A percentile compares a stretch with the other conserved stretches of the same genome.
phyloP scores from a whole-genome alignment of 1,140 invertebrate species.

The Drosophila carrolli region DNA sequence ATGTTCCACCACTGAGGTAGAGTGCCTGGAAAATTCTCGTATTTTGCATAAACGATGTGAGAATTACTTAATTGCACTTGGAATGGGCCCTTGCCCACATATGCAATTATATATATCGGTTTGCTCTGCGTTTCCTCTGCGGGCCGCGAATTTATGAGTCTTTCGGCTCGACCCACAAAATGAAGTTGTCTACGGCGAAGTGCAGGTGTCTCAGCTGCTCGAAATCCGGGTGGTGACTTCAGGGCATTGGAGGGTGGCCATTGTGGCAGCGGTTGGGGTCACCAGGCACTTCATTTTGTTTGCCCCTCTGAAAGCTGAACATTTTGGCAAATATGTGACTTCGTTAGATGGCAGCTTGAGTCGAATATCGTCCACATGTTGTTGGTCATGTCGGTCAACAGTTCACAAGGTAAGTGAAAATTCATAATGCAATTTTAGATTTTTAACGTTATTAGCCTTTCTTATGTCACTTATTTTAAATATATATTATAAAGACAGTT shows the following conservation, averaged over 20 bases:
- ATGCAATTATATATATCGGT: constrained; percentile 30
- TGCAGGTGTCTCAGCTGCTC: constrained; percentile 17
- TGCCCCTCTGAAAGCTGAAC: constrained; percentile 27
- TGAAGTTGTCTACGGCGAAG: constrained; percentile 70
- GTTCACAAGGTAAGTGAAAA: not conserved
- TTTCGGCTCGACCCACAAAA: constrained; percentile 60
- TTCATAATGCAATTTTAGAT: not conserved
- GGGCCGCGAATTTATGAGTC: constrained; percentile 67
- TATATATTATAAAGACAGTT: too few relatives aligned
- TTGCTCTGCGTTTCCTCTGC: constrained; percentile 45
- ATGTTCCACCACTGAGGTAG: constrained; percentile 1
- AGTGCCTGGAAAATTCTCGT: constrained; percentile 53
- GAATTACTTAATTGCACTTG: constrained; percentile 80
- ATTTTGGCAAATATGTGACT: constrained; percentile 38
- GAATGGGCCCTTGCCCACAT: constrained; percentile 31
- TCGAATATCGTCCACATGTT: constrained; percentile 34
- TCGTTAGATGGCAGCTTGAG: constrained; percentile 7
- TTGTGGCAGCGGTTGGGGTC: not conserved
- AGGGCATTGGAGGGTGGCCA: constrained; percentile 1
- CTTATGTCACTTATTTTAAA: too few relatives aligned
- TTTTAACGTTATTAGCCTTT: not conserved
- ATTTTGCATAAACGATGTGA: constrained; percentile 83
- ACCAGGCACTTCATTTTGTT: constrained; percentile 37
- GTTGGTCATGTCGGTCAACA: constrained; percentile 40
- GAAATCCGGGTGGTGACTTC: not conserved